Conservation (phyloP, 1,140 invertebrate genomes). For the Ceratoteleas bidentatus region DNA sequence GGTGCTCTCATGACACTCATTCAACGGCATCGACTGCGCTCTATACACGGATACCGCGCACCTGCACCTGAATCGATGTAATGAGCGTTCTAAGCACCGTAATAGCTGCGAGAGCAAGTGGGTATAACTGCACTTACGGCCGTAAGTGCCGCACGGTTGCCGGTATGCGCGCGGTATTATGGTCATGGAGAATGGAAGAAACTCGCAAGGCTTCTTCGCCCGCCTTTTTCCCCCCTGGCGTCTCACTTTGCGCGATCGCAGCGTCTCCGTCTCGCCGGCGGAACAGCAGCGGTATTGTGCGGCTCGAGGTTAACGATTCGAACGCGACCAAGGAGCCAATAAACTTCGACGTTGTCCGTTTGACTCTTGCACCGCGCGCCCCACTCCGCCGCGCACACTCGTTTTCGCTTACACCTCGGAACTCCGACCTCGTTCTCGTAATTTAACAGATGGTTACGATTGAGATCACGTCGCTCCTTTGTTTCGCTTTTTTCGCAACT, state of each 20-base stretch:
- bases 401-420: conserved; percentile 63
- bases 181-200: conserved; percentile 67
- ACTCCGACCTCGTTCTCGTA: conserved; percentile 63
- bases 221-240: conserved; percentile 36
- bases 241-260: conserved; percentile 8
- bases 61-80: conserved; percentile 70
- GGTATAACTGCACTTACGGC: conserved; percentile 64
- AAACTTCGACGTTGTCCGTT: conserved; percentile 69
- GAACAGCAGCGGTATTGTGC: conserved; percentile 67
- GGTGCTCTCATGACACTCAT: conserved; percentile 63
- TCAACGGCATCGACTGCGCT: conserved; percentile 51
- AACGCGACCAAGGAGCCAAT: conserved; percentile 70
- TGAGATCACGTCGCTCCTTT: conserved; percentile 54
- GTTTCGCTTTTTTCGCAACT: no score
- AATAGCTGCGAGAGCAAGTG: conserved; percentile 64
- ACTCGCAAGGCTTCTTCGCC: conserved; percentile 73
- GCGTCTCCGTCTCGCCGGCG: conserved; percentile 2
- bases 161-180: conserved; percentile 55
- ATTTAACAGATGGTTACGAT: conserved; percentile 65
- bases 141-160: conserved; percentile 57
- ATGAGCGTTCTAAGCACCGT: conserved; percentile 67
- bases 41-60: conserved; percentile 53
- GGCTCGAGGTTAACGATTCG: conserved; percentile 64
- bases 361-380: conserved; percentile 50
- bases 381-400: conserved; percentile 23